These are phyloP conservation scores for Sarcoramphus papa DNA, from an alignment of 2,797 vertebrate genomes.

Conservation along the genomic window DNA sequence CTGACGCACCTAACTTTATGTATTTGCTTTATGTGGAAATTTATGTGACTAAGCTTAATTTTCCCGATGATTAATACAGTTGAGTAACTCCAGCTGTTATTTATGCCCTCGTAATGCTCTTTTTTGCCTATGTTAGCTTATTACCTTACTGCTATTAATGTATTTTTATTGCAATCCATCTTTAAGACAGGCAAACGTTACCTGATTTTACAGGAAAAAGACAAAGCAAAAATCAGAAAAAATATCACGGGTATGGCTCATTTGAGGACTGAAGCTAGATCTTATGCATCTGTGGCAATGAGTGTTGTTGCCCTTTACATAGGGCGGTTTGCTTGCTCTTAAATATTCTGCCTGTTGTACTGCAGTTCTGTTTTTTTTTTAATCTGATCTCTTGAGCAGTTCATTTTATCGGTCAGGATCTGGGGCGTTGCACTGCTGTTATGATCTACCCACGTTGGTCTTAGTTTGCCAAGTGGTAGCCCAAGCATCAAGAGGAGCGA, in stretches of 20 bases:
- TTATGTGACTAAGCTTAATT: not conserved
- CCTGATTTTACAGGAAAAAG: not conserved
- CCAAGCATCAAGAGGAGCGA: not conserved
- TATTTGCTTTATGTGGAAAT: not conserved
- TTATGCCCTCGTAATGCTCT: not conserved
- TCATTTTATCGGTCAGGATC: rapidly evolving
- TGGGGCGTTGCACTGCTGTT: not conserved
- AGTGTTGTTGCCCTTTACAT: not conserved
- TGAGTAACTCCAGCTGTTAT: not conserved
- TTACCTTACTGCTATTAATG: not conserved
- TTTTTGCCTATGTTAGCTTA: not conserved
- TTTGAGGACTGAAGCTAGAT: not conserved
- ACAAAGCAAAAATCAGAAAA: no score
- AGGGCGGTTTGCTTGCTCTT: not conserved
- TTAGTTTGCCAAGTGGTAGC: not conserved
- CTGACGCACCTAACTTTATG: rapidly evolving
- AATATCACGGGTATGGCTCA: rapidly evolving
- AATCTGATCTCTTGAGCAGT: no score
- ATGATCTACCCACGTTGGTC: rapidly evolving
- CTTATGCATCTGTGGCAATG: rapidly evolving
- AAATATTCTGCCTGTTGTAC: not conserved
- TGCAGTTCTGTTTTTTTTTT: not conserved
- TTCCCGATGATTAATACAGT: not conserved
- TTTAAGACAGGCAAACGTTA: not conserved
- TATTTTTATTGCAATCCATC: not conserved